phyloP scores from a whole-genome alignment of 1,140 invertebrate genomes.

The Drosophila bocqueti region DNA sequence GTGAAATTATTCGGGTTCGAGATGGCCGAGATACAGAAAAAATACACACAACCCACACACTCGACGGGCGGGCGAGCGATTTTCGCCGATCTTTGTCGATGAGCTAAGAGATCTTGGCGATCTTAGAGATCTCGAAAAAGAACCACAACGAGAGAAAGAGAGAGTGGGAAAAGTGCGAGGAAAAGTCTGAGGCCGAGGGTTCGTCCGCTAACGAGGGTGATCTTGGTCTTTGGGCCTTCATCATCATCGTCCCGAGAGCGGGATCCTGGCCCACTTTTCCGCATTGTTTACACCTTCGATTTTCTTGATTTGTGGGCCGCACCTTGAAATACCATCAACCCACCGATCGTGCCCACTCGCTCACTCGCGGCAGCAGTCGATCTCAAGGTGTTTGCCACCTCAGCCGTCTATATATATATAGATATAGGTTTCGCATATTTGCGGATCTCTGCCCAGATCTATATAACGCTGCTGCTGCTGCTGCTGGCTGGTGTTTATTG shows the following conservation, averaged over 20 bases:
- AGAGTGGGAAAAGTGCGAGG: background rate
- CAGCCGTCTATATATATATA: conserved; percentile 14
- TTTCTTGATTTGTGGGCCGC: conserved; percentile 72
- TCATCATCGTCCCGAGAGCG: conserved; percentile 10
- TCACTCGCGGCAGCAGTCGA: conserved; percentile 33
- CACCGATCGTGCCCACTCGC: conserved; percentile 18
- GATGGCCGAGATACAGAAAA: conserved; percentile 44
- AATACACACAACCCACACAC: conserved; percentile 31
- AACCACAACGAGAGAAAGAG: conserved; percentile 1
- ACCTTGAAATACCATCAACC: conserved; percentile 59
- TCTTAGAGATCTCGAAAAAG: conserved; percentile 8
- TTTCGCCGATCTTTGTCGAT: conserved; percentile 26
- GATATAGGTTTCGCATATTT: conserved; percentile 16
- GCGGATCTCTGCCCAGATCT: conserved; percentile 41
- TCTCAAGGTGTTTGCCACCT: conserved; percentile 39
- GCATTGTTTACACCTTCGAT: conserved; percentile 81
- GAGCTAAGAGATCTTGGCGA: conserved; percentile 16
- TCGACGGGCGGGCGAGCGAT: conserved; percentile 16
- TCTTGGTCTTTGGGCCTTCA: conserved; percentile 29
- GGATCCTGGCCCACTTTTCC: conserved; percentile 27
- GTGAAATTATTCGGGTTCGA: conserved; percentile 66
- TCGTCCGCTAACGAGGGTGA: conserved; percentile 64
- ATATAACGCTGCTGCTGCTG: conserved; percentile 32
- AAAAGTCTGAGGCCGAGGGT: conserved; percentile 20
- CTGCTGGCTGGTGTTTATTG: conserved; percentile 49